These are phyloP conservation scores for Xiphophorus couchianus DNA, from an alignment of 2,113 vertebrate species.

Conservation along the genomic window DNA sequence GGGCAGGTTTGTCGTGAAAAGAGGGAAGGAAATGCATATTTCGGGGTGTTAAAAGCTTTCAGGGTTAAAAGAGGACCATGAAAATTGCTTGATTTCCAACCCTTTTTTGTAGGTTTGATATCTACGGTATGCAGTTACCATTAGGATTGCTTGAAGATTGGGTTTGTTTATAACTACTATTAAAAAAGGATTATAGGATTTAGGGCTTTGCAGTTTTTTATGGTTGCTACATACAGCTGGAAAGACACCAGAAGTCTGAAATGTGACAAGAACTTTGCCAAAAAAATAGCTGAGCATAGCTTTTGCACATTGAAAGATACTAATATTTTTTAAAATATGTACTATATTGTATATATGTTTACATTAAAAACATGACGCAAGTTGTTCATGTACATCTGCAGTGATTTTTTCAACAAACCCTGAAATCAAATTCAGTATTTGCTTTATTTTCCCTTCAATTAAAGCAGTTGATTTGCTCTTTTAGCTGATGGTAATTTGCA, in stretches of 20 bases:
- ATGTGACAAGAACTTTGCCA: too few relatives aligned
- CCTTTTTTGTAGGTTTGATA: background rate
- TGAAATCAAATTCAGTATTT: too few relatives aligned
- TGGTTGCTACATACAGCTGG: background rate
- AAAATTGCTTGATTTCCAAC: background rate
- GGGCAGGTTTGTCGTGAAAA: slow-evolving; percentile 24
- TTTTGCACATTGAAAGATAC: too few relatives aligned
- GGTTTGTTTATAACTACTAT: background rate
- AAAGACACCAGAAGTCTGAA: background rate
- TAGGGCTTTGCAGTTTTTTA: background rate
- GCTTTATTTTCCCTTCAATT: too few relatives aligned
- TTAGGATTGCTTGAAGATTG: background rate
- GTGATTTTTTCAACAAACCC: too few relatives aligned
- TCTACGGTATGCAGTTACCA: background rate
- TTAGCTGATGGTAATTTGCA: too few relatives aligned
- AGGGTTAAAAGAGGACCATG: background rate
- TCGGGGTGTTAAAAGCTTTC: background rate
- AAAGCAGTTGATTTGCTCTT: too few relatives aligned
- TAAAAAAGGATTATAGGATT: background rate
- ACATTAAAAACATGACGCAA: too few relatives aligned
- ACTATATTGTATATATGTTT: too few relatives aligned
- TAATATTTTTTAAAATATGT: too few relatives aligned
- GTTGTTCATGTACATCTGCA: too few relatives aligned
- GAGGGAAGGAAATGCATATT: slow-evolving; percentile 5
- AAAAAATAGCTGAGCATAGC: too few relatives aligned